These are phyloP conservation scores for Xyliphius kryptos DNA, from an alignment of 2,113 vertebrate genomes.

Conservation along the genomic window DNA sequence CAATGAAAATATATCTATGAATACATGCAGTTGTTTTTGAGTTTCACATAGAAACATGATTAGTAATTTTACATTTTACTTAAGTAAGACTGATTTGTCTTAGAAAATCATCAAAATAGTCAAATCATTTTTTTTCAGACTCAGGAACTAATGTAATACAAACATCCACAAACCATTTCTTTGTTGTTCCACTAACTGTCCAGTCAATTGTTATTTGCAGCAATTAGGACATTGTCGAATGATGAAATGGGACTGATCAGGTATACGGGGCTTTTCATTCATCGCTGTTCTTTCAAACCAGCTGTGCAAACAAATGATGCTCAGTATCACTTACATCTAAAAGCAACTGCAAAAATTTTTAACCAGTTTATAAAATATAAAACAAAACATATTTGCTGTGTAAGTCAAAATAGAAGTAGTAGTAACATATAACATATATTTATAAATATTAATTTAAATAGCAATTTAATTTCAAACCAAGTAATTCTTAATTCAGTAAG, in stretches of 20 bases:
- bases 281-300: slow-evolving; percentile 26
- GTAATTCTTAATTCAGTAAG: too few relatives aligned
- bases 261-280: slow-evolving; percentile 20
- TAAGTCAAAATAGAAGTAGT: neutral
- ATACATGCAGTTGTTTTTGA: too few relatives aligned
- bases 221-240: slow-evolving; percentile 25
- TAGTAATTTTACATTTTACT: too few relatives aligned
- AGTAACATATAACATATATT: too few relatives aligned
- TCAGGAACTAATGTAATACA: slow-evolving; percentile 11
- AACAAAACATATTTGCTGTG: neutral
- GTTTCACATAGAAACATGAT: too few relatives aligned
- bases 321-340: slow-evolving; percentile 11
- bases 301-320: slow-evolving; percentile 39
- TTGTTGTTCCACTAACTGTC: neutral
- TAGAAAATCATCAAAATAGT: too few relatives aligned
- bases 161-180: neutral
- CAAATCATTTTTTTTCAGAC: neutral
- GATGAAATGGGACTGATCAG: slow-evolving; percentile 23
- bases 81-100: too few relatives aligned
- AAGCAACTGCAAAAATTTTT: neutral
- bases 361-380: neutral
- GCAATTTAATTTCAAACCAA: too few relatives aligned
- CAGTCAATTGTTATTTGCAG: slow-evolving; percentile 22
- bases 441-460: too few relatives aligned
- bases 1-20: neutral